Base-by-base conservation (phyloP, 2,888 invertebrate species). In the Ellobium chinense region DNA sequence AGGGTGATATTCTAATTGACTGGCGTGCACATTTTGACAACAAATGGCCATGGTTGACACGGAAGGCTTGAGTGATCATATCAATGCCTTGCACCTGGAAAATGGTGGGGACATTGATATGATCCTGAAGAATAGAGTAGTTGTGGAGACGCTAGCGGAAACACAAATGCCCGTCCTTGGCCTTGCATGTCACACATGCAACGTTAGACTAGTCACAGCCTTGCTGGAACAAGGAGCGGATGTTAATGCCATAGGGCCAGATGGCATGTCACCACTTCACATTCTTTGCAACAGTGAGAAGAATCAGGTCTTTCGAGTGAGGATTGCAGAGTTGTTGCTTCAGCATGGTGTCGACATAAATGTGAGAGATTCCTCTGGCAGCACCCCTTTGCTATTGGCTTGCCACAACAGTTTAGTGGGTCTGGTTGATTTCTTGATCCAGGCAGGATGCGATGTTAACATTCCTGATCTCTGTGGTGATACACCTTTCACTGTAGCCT, bases 401-500 rank as follows among this genome's bases (percentile, higher is more conserved):
- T 80, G 75, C 34, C 62, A 62, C n/a, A 75, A 75, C 36, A 75
- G 58, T 62, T 75, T 69, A 14, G 24, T 69, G 12, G 66, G 58
- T 4, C 31, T 80, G 29, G 80, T 80, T 27, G 54, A 80, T 21
- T 34, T 75, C 24, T 62, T 80, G 29, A 60, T 80, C n/a, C 76
- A 84, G 12, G 85, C 85, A 21, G 84, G 86, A 21, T 88, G 89
- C 84, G 85, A 88, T 82, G 88, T 89, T 12, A 89, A 89, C 76
- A 82, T 88, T 14, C 86, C 85, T 62, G 88, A 88, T 9, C 85
- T 87, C 18, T 84, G 85, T 70, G 90, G 90, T 0, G 88, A 89
- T 39, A 88, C 89, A 5, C 88, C 90, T 0, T 86, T 90, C 80
- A 89, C 87, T 76, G 85, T 82, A 69, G 87, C 88, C 12, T 91